Evolutionary conservation across 2,113 vertebrate genomes (phyloP).

Genomic region (Ancistrus triradiatus): DNA sequence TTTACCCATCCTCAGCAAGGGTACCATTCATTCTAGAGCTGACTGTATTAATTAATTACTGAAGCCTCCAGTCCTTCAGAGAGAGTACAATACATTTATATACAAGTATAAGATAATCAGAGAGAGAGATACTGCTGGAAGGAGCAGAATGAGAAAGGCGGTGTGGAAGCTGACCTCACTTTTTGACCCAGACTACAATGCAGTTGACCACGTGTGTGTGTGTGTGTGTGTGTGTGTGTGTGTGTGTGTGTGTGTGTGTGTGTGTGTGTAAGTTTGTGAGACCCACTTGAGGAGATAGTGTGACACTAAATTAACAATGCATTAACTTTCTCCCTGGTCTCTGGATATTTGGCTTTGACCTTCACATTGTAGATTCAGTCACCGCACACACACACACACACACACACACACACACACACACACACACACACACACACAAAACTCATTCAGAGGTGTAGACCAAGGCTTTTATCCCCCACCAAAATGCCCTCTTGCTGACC

Average conservation of each 20-base stretch:
- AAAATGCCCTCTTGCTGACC: conserved; percentile 32
- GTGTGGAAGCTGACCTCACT: conserved; percentile 35
- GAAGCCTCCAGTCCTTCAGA: conserved; percentile 10
- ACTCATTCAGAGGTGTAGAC: conserved; percentile 11
- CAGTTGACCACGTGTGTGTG: conserved; percentile 27
- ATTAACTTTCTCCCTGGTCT: conserved; percentile 42
- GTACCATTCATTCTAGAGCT: no score
- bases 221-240: conserved; percentile 31
- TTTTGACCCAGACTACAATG: conserved; percentile 29
- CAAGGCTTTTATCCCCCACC: conserved; percentile 17
- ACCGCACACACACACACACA: neutral
- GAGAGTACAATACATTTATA: conserved; percentile 12
- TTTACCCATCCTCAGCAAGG: no score
- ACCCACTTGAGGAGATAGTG: conserved; percentile 41
- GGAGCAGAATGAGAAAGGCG: no score
- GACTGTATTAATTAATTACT: no score
- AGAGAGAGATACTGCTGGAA: no score
- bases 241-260: conserved; percentile 14
- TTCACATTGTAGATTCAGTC: conserved; percentile 40
- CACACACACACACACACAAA: neutral
- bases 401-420: neutral
- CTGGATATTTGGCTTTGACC: conserved; percentile 47
- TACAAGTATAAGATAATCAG: no score
- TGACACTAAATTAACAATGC: conserved; percentile 52
- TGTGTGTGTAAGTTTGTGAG: conserved; percentile 8